Base-by-base conservation (phyloP, 1,140 invertebrate genomes). In the Aleiodes sp. region DNA sequence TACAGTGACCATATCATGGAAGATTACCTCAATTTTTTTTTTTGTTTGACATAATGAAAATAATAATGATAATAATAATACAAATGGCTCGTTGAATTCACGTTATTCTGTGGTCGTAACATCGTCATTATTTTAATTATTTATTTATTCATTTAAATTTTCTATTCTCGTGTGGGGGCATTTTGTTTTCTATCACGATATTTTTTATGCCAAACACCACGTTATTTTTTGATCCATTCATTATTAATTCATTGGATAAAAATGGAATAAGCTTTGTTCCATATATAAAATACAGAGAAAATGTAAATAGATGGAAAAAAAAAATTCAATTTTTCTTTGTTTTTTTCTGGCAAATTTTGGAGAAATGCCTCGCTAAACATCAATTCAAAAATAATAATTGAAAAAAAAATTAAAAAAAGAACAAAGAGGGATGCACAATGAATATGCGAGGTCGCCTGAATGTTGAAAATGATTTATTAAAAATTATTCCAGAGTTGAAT, bases 1-100 rank as follows among this genome's bases (percentile, higher is more conserved):
- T 83, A 85, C 84, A 86, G 84, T 85, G 84, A 86, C 84, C 84
- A 86, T 86, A 81, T 86, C 82, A 83, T 85, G 81, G 81, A 84
- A 83, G 80, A 77, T 73, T 57, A 70, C 16, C 8, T 71, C 59
- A 73, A 16, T n/a, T n/a, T n/a, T n/a, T n/a, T n/a, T n/a, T n/a
- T n/a, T n/a, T n/a, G n/a, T n/a, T n/a, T n/a, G n/a, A n/a, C n/a
- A n/a, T n/a, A n/a, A n/a, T n/a, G n/a, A n/a, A n/a, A n/a, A n/a
- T n/a, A n/a, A 56, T 75, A 76, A 79, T n/a, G n/a, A 56, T 24
- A 43, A 12, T 41, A n/a, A 24, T 10, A 10, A 26, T 28, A 12
- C 3, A 26, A 26, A 26, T 56, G 52, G 6, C 19, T 56, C 24
- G 9, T 29, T 29, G 8, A 29, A 29, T 77, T 79, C 80, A 80